These are phyloP conservation scores for Latrodectus geometricus DNA, from an alignment of 1,140 invertebrate species.

Conservation along the genomic window DNA sequence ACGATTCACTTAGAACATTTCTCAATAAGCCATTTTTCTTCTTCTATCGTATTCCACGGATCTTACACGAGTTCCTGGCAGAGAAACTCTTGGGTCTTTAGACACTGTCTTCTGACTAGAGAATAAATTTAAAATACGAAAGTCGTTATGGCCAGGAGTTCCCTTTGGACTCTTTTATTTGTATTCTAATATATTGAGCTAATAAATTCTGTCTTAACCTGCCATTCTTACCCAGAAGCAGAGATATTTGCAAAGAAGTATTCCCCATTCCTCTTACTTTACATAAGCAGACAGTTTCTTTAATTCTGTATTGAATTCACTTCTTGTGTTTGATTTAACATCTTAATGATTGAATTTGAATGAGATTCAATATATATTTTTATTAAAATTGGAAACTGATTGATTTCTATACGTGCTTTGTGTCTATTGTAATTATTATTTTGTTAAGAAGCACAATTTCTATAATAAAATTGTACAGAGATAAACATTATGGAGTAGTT, in stretches of 20 bases:
- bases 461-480: background rate
- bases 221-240: conserved; percentile 21
- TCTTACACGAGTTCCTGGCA: background rate
- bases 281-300: conserved; percentile 8
- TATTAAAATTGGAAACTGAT: background rate
- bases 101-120: background rate
- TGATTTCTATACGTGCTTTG: background rate
- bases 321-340: conserved; percentile 29
- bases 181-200: conserved; percentile 19
- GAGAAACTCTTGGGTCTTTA: too few relatives aligned
- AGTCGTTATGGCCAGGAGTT: conserved; percentile 23
- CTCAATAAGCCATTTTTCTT: background rate
- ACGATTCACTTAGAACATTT: too few relatives aligned
- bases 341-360: background rate
- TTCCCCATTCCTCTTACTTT: background rate
- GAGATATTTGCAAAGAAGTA: background rate
- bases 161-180: conserved; percentile 27
- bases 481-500: background rate
- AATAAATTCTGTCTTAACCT: conserved; percentile 39
- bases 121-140: conserved; percentile 23
- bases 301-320: conserved; percentile 48
- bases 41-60: background rate
- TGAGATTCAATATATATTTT: background rate
- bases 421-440: background rate
- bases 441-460: background rate